phyloP scores from a whole-genome alignment of 1,140 invertebrate genomes.

The Andricus grossulariae region DNA sequence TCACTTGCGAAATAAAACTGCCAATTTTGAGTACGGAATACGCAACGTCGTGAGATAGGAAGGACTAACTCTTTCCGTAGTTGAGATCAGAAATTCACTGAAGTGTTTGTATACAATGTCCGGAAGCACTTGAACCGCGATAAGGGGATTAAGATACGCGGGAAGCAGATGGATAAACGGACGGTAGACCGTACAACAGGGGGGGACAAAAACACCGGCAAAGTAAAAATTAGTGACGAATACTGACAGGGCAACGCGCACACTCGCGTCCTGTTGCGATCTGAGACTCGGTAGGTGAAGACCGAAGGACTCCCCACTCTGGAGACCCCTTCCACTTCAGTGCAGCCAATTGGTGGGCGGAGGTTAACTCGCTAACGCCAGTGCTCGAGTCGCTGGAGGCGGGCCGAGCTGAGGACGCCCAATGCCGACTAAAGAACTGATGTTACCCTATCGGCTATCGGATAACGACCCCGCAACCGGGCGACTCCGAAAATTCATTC shows the following conservation, averaged over 20 bases:
- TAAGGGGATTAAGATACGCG: background rate
- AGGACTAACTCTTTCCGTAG: background rate
- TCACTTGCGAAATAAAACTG: background rate
- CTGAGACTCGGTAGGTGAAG: constrained; percentile 49
- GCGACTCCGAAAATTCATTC: constrained; percentile 19
- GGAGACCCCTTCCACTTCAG: constrained; percentile 32
- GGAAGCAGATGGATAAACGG: background rate
- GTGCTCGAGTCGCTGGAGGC: constrained; percentile 39
- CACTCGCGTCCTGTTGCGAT: constrained; percentile 64
- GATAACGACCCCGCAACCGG: constrained; percentile 45
- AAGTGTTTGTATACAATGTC: background rate
- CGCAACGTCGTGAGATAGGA: background rate
- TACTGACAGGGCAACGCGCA: constrained; percentile 50
- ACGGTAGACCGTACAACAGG: background rate
- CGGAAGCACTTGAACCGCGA: background rate
- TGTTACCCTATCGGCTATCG: constrained; percentile 39
- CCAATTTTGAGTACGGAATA: background rate
- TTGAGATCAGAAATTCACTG: background rate
- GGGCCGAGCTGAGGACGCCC: constrained; percentile 45
- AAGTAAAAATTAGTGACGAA: background rate
- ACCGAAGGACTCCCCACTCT: constrained; percentile 45
- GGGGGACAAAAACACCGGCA: background rate
- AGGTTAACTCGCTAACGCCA: background rate
- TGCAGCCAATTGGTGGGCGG: constrained; percentile 42
- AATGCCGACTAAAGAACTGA: constrained; percentile 4